These are phyloP conservation scores for Andricus grossulariae DNA, from an alignment of 1,140 invertebrate genomes.

Conservation along the genomic window DNA sequence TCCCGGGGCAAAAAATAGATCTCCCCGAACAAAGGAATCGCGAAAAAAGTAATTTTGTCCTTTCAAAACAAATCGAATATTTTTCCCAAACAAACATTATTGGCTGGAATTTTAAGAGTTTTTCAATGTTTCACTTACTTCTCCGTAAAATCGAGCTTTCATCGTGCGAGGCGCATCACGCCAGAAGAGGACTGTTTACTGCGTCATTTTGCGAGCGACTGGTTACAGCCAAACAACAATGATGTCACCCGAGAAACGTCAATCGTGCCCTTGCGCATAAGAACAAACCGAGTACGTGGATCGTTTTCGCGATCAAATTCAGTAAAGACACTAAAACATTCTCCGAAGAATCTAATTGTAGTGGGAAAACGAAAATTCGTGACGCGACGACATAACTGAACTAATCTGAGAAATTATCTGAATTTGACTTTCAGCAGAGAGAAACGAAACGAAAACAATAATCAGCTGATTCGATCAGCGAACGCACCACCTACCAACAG, in stretches of 20 bases:
- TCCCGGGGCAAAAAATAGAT: background rate
- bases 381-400: background rate
- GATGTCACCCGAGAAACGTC: slow-evolving; percentile 24
- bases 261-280: slow-evolving; percentile 25
- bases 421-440: background rate
- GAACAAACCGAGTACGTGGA: background rate
- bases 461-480: slow-evolving; percentile 14
- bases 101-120: background rate
- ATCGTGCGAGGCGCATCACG: slow-evolving; percentile 9
- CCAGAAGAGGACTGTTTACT: slow-evolving; percentile 8
- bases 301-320: background rate
- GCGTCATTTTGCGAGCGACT: slow-evolving; percentile 18
- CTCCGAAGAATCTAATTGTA: background rate
- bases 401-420: background rate
- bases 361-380: background rate
- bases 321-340: background rate
- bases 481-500: background rate
- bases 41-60: background rate
- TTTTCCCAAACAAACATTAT: background rate
- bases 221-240: slow-evolving; percentile 15
- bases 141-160: slow-evolving; percentile 5
- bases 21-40: background rate
- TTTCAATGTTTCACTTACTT: slow-evolving; percentile 1
- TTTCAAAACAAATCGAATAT: background rate
- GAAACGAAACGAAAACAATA: slow-evolving; percentile 20